These are phyloP conservation scores for Lagopus leucura DNA, from an alignment of 2,113 vertebrate genomes.

Conservation along the genomic window DNA sequence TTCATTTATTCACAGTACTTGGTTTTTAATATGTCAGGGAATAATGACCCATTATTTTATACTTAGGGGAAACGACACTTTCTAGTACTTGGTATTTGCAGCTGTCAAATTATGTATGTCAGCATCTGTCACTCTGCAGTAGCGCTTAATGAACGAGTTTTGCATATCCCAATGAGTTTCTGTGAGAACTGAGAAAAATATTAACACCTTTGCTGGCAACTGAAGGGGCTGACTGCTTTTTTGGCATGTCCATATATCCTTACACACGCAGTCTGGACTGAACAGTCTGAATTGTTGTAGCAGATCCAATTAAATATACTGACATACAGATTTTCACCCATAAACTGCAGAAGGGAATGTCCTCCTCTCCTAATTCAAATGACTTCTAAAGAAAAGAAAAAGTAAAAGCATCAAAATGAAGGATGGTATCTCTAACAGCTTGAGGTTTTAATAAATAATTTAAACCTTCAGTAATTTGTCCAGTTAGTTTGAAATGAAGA, in stretches of 20 bases:
- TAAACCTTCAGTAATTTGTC: background rate
- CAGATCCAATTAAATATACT: background rate
- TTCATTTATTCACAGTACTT: conserved; percentile 67
- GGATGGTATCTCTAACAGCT: background rate
- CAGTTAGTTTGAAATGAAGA: background rate
- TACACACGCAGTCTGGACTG: background rate
- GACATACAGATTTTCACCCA: background rate
- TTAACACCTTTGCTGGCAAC: conserved; percentile 43
- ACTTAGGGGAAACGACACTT: conserved; percentile 71
- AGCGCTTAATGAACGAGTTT: conserved; percentile 38
- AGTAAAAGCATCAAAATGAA: background rate
- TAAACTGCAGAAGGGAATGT: background rate
- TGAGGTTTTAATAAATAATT: background rate
- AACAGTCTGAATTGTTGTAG: background rate
- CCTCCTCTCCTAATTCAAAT: background rate
- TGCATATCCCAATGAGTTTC: conserved; percentile 48
- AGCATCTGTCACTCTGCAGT: conserved; percentile 53
- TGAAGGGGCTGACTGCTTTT: background rate
- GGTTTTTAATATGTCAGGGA: conserved; percentile 67
- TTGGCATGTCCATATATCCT: background rate
- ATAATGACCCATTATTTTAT: conserved; percentile 73
- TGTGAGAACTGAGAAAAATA: conserved; percentile 36
- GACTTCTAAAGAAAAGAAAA: background rate
- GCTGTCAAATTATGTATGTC: conserved; percentile 68
- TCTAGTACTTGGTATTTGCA: conserved; percentile 61